Conservation (phyloP, 2,797 vertebrate genomes). For the Benthosema pterotum region DNA sequence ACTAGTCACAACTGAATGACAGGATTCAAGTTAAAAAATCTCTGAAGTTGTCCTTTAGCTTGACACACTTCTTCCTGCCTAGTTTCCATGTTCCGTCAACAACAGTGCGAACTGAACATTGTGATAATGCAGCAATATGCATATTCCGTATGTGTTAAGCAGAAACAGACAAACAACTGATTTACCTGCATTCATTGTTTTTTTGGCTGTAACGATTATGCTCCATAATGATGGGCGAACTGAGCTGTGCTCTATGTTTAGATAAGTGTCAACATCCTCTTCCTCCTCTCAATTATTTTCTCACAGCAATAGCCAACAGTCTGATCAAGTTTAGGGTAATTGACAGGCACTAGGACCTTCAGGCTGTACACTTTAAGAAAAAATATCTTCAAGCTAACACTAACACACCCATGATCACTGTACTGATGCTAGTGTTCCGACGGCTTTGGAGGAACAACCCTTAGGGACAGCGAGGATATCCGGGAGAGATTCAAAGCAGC, state of each 20-base stretch:
- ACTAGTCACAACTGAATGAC: slow-evolving; percentile 47
- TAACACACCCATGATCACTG: slow-evolving; percentile 57
- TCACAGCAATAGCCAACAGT: slow-evolving; percentile 19
- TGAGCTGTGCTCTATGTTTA: slow-evolving; percentile 1
- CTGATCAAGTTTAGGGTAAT: slow-evolving; percentile 40
- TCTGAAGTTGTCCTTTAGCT: too few species aligned
- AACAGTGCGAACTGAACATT: slow-evolving; percentile 22
- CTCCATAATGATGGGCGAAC: neutral
- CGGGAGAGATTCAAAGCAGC: slow-evolving; percentile 73
- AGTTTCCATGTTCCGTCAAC: slow-evolving; percentile 18
- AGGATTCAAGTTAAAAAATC: slow-evolving; percentile 24
- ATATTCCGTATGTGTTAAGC: slow-evolving; percentile 27
- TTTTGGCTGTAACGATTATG: slow-evolving; percentile 26
- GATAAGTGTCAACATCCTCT: slow-evolving; percentile 5
- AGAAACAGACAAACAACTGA: slow-evolving; percentile 27
- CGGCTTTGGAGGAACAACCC: slow-evolving; percentile 55
- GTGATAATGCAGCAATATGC: slow-evolving; percentile 34
- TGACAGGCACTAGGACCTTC: slow-evolving; percentile 60
- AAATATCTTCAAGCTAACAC: slow-evolving; percentile 52
- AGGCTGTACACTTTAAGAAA: slow-evolving; percentile 53
- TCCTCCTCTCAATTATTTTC: neutral
- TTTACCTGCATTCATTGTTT: slow-evolving; percentile 37
- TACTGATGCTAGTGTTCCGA: slow-evolving; percentile 44
- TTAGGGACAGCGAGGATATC: slow-evolving; percentile 66
- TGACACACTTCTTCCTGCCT: neutral